phyloP scores from a whole-genome alignment of 2,113 vertebrate genomes.

The Cephalopterus ornatus region DNA sequence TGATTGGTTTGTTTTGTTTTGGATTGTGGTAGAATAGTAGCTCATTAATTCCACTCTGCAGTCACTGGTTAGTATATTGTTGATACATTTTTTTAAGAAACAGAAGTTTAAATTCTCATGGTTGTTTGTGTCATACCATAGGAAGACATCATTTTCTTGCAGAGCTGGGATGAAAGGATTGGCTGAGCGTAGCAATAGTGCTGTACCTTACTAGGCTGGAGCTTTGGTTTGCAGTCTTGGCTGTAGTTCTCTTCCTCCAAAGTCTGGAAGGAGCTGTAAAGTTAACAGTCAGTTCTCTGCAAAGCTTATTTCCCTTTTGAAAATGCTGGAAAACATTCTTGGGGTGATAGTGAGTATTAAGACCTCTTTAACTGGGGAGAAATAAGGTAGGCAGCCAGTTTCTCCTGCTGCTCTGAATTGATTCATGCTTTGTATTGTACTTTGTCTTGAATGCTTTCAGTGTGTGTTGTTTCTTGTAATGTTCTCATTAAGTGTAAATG shows the following conservation, averaged over 20 bases:
- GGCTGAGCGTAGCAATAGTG: not conserved
- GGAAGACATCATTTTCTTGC: not conserved
- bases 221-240: not conserved
- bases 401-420: not conserved
- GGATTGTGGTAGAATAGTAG: not conserved
- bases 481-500: not conserved
- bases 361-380: not conserved
- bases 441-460: not conserved
- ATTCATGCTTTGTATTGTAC: not conserved
- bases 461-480: not conserved
- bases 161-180: not conserved
- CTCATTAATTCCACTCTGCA: not conserved
- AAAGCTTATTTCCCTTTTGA: not conserved
- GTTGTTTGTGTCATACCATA: not conserved
- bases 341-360: not conserved
- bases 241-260: not conserved
- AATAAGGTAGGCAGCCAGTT: not conserved
- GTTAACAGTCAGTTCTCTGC: not conserved
- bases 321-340: not conserved
- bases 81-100: not conserved
- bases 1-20: not conserved
- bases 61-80: not conserved
- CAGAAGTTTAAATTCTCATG: not conserved
- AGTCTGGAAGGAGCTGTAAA: not conserved
- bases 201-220: not conserved